Base-by-base conservation (phyloP, 2,888 invertebrate genomes). In the Folsomia candida region DNA sequence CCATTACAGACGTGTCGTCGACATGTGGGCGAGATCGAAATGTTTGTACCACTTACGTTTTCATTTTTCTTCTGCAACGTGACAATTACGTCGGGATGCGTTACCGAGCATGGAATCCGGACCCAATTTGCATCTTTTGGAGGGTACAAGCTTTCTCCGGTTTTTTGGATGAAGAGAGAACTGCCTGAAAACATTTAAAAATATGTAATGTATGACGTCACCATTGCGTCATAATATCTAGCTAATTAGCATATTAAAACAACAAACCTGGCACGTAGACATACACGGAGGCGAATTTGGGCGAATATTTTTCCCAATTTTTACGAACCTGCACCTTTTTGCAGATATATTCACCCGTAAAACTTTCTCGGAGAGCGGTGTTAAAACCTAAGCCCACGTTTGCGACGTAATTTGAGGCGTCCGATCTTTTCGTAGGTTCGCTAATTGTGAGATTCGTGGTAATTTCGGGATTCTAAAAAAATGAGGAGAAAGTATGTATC, bases 311-410 rank as follows among this genome's bases (percentile, higher is more conserved):
- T 14, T 37, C 6, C 37, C 37, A 37, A 54, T 22, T 54, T 6
- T n/a, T n/a, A 6, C 4, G 6, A 4, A n/a, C 51, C 27, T 77
- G 70, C 20, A 68, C 68, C 60, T 70, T 76, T 59, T 70, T 51
- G 61, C 77, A 77, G 29, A 74, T 74, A 61, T 77, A 77, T 64
- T 77, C 74, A 9, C 77, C 77, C 27, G 77, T 77, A 64, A 76
- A 73, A 18, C 71, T 77, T 29, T 70, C 74, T 26, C 47, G 28
- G 1, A 72, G 64, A 11, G 51, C 61, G 14, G 65, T 27, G 24
- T 64, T 68, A 60, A 57, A 68, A 1, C 74, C 77, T 22, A 76
- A 20, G 26, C 68, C 62, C 2, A 67, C 68, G 14, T 64, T 72
- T 2, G 75, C 72, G 4, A 69, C 67, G 51, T 70, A 72, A 20